Percentiles rank a stretch among this genome's conserved stretches.
These are phyloP conservation scores for Anastrepha obliqua DNA, from an alignment of 1,140 invertebrate species.

Conservation along the genomic window DNA sequence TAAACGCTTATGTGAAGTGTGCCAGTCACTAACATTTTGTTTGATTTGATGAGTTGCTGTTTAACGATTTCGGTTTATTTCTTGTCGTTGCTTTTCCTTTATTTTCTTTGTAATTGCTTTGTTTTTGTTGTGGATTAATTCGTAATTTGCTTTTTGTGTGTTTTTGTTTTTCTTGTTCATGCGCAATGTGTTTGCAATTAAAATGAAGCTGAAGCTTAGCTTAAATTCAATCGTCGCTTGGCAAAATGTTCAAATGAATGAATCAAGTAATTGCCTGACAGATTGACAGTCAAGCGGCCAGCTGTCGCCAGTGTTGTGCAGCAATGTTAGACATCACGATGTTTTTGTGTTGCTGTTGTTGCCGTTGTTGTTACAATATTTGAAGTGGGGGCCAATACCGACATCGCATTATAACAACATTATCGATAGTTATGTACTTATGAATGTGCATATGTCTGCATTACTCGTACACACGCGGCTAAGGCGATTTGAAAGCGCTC, in stretches of 20 bases:
- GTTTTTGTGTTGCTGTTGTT: not conserved
- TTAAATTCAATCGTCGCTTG: slow-evolving; percentile 49
- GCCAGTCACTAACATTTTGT: slow-evolving; percentile 16
- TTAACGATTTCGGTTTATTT: slow-evolving; percentile 8
- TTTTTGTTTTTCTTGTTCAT: not conserved
- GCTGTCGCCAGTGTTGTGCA: slow-evolving; percentile 36
- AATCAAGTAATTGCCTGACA: slow-evolving; percentile 50
- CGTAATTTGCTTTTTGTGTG: not conserved
- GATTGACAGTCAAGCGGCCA: slow-evolving; percentile 40
- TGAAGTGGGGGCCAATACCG: slow-evolving; percentile 4
- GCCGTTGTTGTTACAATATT: not conserved
- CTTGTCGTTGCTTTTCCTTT: not conserved
- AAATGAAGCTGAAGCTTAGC: slow-evolving; percentile 49
- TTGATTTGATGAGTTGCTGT: slow-evolving; percentile 48
- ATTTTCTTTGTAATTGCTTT: not conserved
- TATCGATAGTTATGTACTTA: too few relatives aligned
- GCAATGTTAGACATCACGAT: not conserved
- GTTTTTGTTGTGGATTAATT: not conserved
- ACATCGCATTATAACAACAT: too few relatives aligned
- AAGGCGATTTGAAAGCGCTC: not conserved
- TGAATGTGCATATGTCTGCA: not conserved
- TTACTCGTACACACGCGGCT: not conserved
- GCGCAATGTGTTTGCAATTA: slow-evolving; percentile 41
- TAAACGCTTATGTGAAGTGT: slow-evolving; percentile 23
- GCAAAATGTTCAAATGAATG: slow-evolving; percentile 48